These are phyloP conservation scores for Trachelipus rathkii DNA, from an alignment of 1,140 invertebrate genomes.

Conservation along the genomic window DNA sequence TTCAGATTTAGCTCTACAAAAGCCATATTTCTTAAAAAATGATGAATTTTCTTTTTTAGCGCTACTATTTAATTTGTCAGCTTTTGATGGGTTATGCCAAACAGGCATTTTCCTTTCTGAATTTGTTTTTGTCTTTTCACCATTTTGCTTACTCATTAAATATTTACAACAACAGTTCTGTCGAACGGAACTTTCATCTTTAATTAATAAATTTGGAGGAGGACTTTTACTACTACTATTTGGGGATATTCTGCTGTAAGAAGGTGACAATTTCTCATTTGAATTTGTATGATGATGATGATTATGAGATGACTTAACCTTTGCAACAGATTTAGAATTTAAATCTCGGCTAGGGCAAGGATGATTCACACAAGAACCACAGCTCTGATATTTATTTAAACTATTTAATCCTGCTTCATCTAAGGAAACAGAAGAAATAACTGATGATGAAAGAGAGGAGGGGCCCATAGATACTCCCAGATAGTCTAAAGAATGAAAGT, in stretches of 20 bases:
- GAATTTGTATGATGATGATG: background rate
- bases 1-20: slow-evolving; percentile 2
- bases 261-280: background rate
- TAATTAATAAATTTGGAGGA: background rate
- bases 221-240: background rate
- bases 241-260: background rate
- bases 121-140: background rate
- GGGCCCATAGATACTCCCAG: slow-evolving; percentile 26
- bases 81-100: slow-evolving; percentile 3
- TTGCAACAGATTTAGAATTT: background rate
- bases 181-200: background rate
- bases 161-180: background rate
- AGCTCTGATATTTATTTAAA: background rate
- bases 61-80: background rate
- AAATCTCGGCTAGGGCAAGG: background rate
- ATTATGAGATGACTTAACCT: background rate
- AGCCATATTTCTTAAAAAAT: background rate
- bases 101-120: background rate
- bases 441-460: slow-evolving; percentile 33
- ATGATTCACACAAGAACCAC: background rate
- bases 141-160: background rate
- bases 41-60: background rate
- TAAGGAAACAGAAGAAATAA: slow-evolving; percentile 28
- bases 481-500: slow-evolving; percentile 34
- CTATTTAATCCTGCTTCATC: slow-evolving; percentile 5